Evolutionary conservation across 2,797 vertebrate genomes (phyloP), one percentile per base, ranked within the genome.

Genomic region (Sorex maritimensis): DNA sequence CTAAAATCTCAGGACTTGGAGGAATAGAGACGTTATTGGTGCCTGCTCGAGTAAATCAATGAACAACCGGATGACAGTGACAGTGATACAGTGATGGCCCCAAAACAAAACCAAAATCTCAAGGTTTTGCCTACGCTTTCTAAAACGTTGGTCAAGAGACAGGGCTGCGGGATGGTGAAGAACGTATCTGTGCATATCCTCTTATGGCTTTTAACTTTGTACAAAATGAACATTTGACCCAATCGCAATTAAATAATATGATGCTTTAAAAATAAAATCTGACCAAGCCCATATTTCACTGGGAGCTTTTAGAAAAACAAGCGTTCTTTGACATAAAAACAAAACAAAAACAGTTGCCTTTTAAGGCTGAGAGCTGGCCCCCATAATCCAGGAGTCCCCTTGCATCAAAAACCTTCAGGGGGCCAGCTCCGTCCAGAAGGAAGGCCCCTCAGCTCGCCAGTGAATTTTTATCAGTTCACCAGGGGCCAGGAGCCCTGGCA

Each of bases 401-500:
- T 14, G 89, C 80, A 78, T 92, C 93, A 38, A 96, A 95, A 95
- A 84, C 86, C 94, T 97, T 92, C 23, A 6, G 61, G 86, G 90
- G 67, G 67, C 44, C 81, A 58, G 81, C 71, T 49, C 2, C 0
- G n/a, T 87, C 84, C 96, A 90, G 90, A 94, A 96, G 81, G 89
- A 93, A 93, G 85, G 81, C 63, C 77, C 67, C 41, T 21, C 12
- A 81, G 82, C 91, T 84, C 12, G 9, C 69, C 85, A 82, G 77
- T 13, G 63, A 93, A 89, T 95, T 97, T 95, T 92, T 75, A 93
- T 95, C 96, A 91, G 91, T 94, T 95, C 90, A 52, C 91, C 83
- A 89, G 95, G 94, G 95, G 82, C 92, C 0, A 26, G 93, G 84
- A 92, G 67, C 83, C 83, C 38, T 0, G 86, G 68, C 92, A 77